Evolutionary conservation across 2,888 invertebrate genomes (phyloP).

Genomic region (Limnephilus lunatus): DNA sequence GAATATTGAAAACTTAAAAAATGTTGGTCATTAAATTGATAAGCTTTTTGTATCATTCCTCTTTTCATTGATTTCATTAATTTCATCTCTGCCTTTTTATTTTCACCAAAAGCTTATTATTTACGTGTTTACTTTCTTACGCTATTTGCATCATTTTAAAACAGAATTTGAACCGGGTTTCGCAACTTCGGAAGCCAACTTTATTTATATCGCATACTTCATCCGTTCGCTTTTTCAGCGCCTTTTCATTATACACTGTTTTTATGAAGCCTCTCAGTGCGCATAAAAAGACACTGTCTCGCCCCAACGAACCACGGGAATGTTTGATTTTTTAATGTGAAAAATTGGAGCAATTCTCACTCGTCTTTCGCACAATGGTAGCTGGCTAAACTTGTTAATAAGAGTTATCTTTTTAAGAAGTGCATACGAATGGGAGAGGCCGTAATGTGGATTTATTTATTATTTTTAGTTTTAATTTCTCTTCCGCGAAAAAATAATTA

Average conservation of each 20-base stretch:
- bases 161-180: not conserved
- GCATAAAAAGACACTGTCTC: not conserved
- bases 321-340: not conserved
- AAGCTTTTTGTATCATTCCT: not conserved
- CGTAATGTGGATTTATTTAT: too few species aligned
- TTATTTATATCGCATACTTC: not conserved
- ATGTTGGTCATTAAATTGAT: not conserved
- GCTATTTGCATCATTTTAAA: not conserved
- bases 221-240: not conserved
- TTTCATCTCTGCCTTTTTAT: not conserved
- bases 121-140: not conserved
- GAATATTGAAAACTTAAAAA: not conserved
- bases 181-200: not conserved
- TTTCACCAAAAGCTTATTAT: not conserved
- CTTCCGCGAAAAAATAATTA: too few species aligned
- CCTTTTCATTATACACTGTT: not conserved
- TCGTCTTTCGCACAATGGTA: not conserved
- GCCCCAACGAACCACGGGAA: slow-evolving; percentile 1
- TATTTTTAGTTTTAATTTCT: too few species aligned
- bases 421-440: too few species aligned
- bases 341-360: not conserved
- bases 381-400: not conserved
- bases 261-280: slow-evolving; percentile 14
- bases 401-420: not conserved
- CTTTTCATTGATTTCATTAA: not conserved